phyloP scores from a whole-genome alignment of 2,888 invertebrate species.

The Lydus trimaculatus region DNA sequence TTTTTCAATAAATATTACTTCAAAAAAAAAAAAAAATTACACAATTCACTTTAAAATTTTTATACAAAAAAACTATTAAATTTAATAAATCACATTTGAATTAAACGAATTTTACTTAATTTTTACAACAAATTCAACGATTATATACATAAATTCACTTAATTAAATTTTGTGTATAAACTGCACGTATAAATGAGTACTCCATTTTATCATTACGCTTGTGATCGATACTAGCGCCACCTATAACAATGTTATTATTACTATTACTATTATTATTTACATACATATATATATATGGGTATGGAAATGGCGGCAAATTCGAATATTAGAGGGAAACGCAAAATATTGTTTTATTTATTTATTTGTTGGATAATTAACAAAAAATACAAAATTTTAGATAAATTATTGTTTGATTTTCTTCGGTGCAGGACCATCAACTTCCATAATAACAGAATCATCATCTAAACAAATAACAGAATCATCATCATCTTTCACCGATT shows the following conservation, averaged over 20 bases:
- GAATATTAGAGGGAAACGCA: neutral
- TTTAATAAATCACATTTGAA: constrained; percentile 43
- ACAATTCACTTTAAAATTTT: constrained; percentile 43
- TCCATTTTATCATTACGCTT: constrained; percentile 63
- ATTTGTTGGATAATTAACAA: neutral
- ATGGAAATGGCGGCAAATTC: constrained; percentile 9
- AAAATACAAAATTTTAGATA: neutral
- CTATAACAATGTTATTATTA: constrained; percentile 13
- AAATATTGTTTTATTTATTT: neutral
- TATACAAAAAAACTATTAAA: constrained; percentile 36
- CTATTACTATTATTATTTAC: constrained; percentile 2
- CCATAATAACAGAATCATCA: constrained; percentile 50
- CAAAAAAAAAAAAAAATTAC: constrained; percentile 39
- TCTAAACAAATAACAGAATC: constrained; percentile 37
- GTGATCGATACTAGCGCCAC: constrained; percentile 47
- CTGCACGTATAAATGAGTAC: constrained; percentile 60
- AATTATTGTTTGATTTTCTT: constrained; percentile 49
- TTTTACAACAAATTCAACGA: constrained; percentile 42
- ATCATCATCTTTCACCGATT: constrained; percentile 33
- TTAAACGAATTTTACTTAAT: constrained; percentile 44
- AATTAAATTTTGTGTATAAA: constrained; percentile 59
- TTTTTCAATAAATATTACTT: constrained; percentile 16
- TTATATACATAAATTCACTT: constrained; percentile 52
- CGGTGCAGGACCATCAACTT: constrained; percentile 49
- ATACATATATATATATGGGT: neutral